Conservation (phyloP, 1,140 invertebrate species). For the Triops longicaudatus region DNA sequence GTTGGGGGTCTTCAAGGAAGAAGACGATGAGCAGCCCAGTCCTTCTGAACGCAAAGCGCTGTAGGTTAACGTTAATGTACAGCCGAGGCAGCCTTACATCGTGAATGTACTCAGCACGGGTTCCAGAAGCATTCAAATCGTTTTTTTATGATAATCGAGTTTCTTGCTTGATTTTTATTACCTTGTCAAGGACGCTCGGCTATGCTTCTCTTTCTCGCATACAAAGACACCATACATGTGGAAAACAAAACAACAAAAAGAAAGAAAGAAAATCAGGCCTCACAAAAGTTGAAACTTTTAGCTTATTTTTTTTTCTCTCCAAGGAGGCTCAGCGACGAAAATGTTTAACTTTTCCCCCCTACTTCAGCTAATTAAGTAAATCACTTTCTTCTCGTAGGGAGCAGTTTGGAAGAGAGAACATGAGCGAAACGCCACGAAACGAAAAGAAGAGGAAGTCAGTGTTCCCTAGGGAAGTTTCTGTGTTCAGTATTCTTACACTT, state of each 20-base stretch:
- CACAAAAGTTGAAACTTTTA: neutral
- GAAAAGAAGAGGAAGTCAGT: neutral
- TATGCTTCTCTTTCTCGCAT: conserved; percentile 11
- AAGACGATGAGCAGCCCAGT: neutral
- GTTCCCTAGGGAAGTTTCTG: neutral
- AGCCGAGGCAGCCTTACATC: neutral
- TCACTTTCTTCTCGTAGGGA: neutral
- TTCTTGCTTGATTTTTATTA: conserved; percentile 16
- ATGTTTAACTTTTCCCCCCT: neutral
- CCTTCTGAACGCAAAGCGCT: neutral
- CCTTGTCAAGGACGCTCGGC: conserved; percentile 4
- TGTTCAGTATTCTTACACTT: neutral
- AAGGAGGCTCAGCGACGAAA: neutral
- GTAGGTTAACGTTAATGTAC: conserved; percentile 12
- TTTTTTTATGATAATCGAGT: neutral
- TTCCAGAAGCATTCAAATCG: conserved; percentile 5
- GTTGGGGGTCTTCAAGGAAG: neutral
- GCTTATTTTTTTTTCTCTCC: neutral
- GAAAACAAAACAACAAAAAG: no score
- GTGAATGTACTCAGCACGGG: conserved; percentile 1
- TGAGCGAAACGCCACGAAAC: no score
- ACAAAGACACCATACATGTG: neutral
- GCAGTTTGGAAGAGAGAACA: no score
- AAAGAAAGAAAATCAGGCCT: neutral
- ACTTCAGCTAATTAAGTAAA: no score